Evolutionary conservation across 1,140 invertebrate species (phyloP), one percentile per base, ranked within the genome.

Genomic region (Temnothorax nylanderi): DNA sequence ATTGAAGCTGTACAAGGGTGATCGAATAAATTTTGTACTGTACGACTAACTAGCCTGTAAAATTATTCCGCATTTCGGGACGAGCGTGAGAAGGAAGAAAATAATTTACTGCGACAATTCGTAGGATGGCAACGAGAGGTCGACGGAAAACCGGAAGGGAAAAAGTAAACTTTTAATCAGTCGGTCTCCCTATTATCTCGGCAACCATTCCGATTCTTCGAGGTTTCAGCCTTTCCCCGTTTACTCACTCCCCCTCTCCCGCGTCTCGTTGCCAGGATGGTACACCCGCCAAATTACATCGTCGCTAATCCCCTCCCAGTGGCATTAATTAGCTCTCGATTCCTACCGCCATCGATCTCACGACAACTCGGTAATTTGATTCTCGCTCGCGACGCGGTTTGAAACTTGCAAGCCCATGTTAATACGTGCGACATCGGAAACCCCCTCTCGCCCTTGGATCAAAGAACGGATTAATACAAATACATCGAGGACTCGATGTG

Each of bases 321-420:
- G 88, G 91, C 92, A 93, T 92, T 94, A 93, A 94, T 94, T 94
- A 93, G 91, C 92, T 90, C 92, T 89, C 91, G 91, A 93, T 94
- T 93, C 92, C 92, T 92, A 89, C 72, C 51, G 87, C 92, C 90
- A 93, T 94, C 91, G 92, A 93, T 93, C 90, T 88, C 71, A 21
- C 44, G 69, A 74, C 80, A 60, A 74, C 54, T 62, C 69, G 54
- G 41, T 84, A 75, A 84, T 84, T 84, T 60, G 69, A 84, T 84
- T 84, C 54, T 75, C 69, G 80, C 69, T 84, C 44, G 56, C 80
- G 67, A 82, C 44, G 80, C 54, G 69, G 51, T 49, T 84, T 26
- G 69, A 58, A 84, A 84, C 41, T 75, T 75, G 80, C 54, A 32
- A 60, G 26, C 41, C 41, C 16, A 37, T 32, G 80, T 84, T 84